A percentile compares a stretch with the other conserved stretches of the same genome.
Conservation (phyloP, 2,797 vertebrate genomes). For the Synaphobranchus kaupii region DNA sequence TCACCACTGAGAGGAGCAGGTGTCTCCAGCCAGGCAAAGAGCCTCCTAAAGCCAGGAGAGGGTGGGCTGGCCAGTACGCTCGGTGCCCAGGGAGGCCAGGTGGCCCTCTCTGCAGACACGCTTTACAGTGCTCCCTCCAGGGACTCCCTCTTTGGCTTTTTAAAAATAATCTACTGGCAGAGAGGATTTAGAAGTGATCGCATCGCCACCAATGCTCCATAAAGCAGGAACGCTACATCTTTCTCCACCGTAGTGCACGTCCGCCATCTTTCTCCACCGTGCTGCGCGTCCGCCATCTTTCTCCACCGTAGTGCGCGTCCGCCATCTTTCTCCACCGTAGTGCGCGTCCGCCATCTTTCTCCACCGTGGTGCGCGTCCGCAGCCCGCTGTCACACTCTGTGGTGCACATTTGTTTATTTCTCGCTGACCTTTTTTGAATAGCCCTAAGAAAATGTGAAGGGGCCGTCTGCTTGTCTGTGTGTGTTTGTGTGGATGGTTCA, state of each 20-base stretch:
- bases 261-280: background rate
- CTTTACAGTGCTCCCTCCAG: slow-evolving; percentile 40
- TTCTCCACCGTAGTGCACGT: background rate
- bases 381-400: background rate
- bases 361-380: background rate
- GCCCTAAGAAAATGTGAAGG: background rate
- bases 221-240: background rate
- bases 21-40: slow-evolving; percentile 58
- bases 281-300: background rate
- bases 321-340: background rate
- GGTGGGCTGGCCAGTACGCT: slow-evolving; percentile 34
- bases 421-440: background rate
- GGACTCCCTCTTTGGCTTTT: slow-evolving; percentile 32
- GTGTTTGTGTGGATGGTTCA: background rate
- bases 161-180: slow-evolving; percentile 31
- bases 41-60: slow-evolving; percentile 35
- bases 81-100: slow-evolving; percentile 50
- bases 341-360: background rate
- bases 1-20: slow-evolving; percentile 76
- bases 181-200: slow-evolving; percentile 36
- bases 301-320: background rate
- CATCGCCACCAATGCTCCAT: slow-evolving; percentile 27
- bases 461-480: background rate
- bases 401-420: background rate
- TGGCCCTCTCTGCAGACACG: slow-evolving; percentile 40